Base-by-base conservation (phyloP, 2,888 invertebrate species). In the Platycheirus rosarum region DNA sequence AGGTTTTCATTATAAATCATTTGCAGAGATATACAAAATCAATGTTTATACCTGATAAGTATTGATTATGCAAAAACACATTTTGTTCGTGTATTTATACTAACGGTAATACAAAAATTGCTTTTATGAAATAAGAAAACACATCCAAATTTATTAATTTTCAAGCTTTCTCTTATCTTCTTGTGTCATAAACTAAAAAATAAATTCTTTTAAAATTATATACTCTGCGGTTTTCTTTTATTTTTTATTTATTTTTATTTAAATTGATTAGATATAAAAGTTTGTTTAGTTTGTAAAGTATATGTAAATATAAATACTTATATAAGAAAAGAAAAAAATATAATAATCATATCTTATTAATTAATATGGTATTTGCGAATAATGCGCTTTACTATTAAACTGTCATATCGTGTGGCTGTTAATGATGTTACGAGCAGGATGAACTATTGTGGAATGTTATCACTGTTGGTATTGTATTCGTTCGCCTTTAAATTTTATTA, bases 271-370 rank as follows among this genome's bases (percentile, higher is more conserved):
- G 40, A 62, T 66, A 70, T 76, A 76, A 80, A 70, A 70, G 69
- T 65, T 57, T 69, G 62, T 53, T 63, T 55, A 69, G 46, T 48
- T 69, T 76, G 49, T 51, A 77, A 57, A 71, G 65, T 37, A 62
- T 60, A 57, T 79, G 68, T 74, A 71, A 80, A 76, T 80, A 80
- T 80, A 80, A 80, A 80, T 80, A 80, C 80, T 80, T 80, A 80
- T 75, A 70, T 70, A 60, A 69, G 40, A 49, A 48, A 63, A 65
- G 6, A 23, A 57, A 69, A 78, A 73, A 26, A 16, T 29, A 51
- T 42, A 53, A 63, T 55, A 53, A n/a, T 62, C 42, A 65, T 68
- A 78, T 55, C 78, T 78, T 78, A 78, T 44, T 69, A 51, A 26
- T 75, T 65, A 69, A 57, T 80, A 75, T 70, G 60, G 60, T 76